Percentiles rank a stretch among this genome's conserved stretches.
Evolutionary conservation across 2,113 vertebrate species (phyloP).

Genomic region (Menidia beryllina): DNA sequence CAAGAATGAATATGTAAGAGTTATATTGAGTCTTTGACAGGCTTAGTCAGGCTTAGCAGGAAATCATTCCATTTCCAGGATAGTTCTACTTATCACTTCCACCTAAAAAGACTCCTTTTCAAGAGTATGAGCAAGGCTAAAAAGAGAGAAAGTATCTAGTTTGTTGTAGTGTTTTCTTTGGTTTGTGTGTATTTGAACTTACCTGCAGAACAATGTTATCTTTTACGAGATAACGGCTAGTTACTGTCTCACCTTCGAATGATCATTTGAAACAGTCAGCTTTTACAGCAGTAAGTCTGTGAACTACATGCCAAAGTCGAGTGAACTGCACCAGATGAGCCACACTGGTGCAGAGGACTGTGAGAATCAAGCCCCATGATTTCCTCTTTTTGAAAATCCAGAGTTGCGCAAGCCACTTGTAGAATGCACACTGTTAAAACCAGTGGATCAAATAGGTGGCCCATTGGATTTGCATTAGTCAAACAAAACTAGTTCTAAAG

Average conservation of each 20-base stretch:
- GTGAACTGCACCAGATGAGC: neutral
- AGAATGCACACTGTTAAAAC: neutral
- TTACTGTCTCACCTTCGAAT: too few relatives aligned
- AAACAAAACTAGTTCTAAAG: neutral
- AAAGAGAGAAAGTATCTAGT: too few relatives aligned
- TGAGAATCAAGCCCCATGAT: neutral
- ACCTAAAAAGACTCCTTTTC: neutral
- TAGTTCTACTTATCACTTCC: neutral
- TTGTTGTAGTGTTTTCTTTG: too few relatives aligned
- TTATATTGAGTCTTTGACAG: neutral
- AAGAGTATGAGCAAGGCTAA: neutral
- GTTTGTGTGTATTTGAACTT: neutral
- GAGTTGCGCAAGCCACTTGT: slow-evolving; percentile 15
- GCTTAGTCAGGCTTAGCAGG: neutral
- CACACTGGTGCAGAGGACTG: neutral
- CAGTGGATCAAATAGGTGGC: neutral
- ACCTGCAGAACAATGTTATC: neutral
- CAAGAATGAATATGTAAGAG: neutral
- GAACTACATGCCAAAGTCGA: neutral
- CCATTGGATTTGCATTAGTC: neutral
- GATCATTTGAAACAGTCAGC: neutral
- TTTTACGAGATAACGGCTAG: neutral
- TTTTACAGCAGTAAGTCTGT: neutral
- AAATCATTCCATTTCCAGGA: too few relatives aligned
- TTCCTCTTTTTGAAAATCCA: neutral